A percentile compares a stretch with the other conserved stretches of the same genome.
phyloP scores from a whole-genome alignment of 1,140 invertebrate species.

The Zaprionus nigranus region DNA sequence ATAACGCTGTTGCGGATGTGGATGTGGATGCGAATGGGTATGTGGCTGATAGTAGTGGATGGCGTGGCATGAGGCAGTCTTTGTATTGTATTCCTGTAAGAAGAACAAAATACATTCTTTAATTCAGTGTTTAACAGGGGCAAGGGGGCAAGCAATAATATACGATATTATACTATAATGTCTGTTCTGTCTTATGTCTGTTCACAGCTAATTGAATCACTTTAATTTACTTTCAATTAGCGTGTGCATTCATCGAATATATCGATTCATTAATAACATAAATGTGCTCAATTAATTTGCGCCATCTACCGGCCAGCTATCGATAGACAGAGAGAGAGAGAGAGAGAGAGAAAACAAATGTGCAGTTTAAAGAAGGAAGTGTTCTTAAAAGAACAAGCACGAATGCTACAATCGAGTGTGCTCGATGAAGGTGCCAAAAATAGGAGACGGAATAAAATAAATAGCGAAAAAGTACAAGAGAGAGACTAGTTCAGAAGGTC shows the following conservation, averaged over 20 bases:
- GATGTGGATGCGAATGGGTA: conserved; percentile 26
- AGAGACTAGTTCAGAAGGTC: no score
- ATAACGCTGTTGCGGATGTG: conserved; percentile 32
- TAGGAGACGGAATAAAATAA: no score
- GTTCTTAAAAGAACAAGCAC: no score
- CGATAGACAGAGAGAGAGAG: neutral
- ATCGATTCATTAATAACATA: neutral
- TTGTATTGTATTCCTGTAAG: conserved; percentile 80
- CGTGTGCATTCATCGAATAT: neutral
- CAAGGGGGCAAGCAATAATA: no score
- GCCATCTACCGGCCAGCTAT: no score
- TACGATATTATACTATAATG: no score
- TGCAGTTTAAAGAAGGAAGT: no score
- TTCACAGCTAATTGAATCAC: no score
- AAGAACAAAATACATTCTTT: neutral
- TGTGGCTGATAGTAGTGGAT: conserved; percentile 78
- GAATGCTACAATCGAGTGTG: no score
- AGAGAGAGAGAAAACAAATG: neutral
- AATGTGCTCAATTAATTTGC: neutral
- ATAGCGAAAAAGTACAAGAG: no score
- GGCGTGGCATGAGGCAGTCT: conserved; percentile 84
- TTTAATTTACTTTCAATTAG: neutral
- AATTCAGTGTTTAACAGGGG: neutral
- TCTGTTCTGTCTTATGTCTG: no score
- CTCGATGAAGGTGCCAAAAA: no score